Evolutionary conservation across 2,888 invertebrate genomes (phyloP).

Genomic region (Harmothoe impar): DNA sequence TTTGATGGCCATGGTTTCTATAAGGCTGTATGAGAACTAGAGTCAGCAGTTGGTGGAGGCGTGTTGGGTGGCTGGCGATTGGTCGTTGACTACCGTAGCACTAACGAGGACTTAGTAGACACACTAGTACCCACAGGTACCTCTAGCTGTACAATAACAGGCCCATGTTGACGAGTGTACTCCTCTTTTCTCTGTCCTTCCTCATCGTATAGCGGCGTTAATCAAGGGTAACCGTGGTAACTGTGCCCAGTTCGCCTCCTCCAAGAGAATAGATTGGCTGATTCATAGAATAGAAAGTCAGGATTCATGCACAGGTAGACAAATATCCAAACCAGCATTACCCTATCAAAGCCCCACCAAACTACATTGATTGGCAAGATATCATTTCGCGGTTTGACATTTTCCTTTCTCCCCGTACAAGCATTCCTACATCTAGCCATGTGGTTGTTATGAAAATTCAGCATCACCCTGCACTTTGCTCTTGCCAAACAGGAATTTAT

Average conservation of each 20-base stretch:
- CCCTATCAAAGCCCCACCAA: not conserved
- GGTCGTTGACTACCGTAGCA: too few species aligned
- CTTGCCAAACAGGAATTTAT: too few species aligned
- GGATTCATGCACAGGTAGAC: slow-evolving; percentile 68
- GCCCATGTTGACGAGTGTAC: slow-evolving; percentile 14
- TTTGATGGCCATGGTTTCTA: too few species aligned
- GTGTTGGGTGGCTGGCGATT: too few species aligned
- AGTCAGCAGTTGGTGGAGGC: too few species aligned
- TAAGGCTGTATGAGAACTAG: too few species aligned
- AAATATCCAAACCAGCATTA: not conserved
- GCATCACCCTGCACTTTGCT: too few species aligned
- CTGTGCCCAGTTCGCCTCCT: slow-evolving; percentile 99
- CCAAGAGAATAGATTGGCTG: slow-evolving; percentile 98
- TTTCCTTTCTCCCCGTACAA: not conserved
- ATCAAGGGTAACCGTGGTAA: slow-evolving; percentile 99
- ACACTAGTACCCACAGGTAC: too few species aligned
- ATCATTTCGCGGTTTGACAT: not conserved
- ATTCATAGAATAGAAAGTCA: slow-evolving; percentile 98
- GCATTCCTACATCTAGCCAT: not conserved
- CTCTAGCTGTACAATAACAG: not conserved
- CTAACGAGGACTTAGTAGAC: too few species aligned
- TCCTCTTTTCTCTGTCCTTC: slow-evolving; percentile 54
- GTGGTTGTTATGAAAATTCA: too few species aligned
- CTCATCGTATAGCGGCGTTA: slow-evolving; percentile 90
- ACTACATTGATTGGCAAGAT: not conserved